Conservation (phyloP, 35 echinoderm and acorn worm species). For the Eucidaris tribuloides region DNA sequence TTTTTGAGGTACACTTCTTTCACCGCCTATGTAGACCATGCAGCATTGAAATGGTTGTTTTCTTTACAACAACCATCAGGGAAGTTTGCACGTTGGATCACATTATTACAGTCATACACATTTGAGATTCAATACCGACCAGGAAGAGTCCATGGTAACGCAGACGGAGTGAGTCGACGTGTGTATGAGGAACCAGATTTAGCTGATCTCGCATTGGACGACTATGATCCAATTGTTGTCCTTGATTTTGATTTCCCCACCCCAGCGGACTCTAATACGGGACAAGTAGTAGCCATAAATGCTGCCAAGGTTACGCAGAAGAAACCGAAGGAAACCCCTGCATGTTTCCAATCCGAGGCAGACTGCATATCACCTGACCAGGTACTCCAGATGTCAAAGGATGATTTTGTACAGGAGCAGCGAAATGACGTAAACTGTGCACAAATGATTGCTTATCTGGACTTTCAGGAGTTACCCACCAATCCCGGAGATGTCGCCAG, state of each 20-base stretch:
- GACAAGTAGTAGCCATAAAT: not conserved
- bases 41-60: conserved; percentile 63
- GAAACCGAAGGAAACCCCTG: not conserved
- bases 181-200: not conserved
- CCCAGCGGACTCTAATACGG: not conserved
- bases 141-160: conserved; percentile 21
- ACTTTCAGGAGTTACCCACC: not conserved
- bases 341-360: not conserved
- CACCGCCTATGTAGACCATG: conserved; percentile 45
- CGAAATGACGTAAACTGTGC: not conserved
- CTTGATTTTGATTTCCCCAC: not conserved
- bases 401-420: not conserved
- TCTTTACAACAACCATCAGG: conserved; percentile 41
- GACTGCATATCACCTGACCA: not conserved
- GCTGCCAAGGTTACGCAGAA: not conserved
- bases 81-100: conserved; percentile 56
- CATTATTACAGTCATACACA: conserved; percentile 16
- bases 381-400: not conserved
- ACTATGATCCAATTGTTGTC: conserved; percentile 22
- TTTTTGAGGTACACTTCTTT: conserved; percentile 29
- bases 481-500: not conserved
- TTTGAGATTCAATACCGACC: conserved; percentile 21
- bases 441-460: conserved; percentile 8
- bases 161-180: conserved; percentile 39
- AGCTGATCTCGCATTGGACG: conserved; percentile 2